Conservation (phyloP, 2,888 invertebrate species). For the Aethes cnicana region DNA sequence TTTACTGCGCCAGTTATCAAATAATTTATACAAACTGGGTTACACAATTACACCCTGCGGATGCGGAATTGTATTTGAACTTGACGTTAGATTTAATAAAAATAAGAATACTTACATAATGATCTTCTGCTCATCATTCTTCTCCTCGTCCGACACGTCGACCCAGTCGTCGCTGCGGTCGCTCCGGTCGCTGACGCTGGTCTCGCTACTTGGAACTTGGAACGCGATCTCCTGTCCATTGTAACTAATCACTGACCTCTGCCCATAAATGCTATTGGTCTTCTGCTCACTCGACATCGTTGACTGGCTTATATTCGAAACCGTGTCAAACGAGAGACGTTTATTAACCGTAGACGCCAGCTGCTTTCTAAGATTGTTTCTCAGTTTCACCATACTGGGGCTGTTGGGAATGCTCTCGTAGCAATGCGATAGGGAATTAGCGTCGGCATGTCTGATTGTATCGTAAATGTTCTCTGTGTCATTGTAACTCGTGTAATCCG, state of each 20-base stretch:
- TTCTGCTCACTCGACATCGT: conserved; percentile 83
- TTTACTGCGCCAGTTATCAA: neutral
- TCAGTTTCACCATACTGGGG: conserved; percentile 71
- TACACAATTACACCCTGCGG: conserved; percentile 4
- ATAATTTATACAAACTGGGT: neutral
- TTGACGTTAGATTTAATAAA: conserved; percentile 20
- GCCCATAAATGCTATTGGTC: conserved; percentile 84
- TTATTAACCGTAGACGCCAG: conserved; percentile 64
- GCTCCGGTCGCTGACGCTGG: conserved; percentile 82
- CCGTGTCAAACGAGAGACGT: conserved; percentile 70
- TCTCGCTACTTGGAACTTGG: conserved; percentile 81
- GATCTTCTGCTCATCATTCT: conserved; percentile 74
- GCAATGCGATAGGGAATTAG: conserved; percentile 77
- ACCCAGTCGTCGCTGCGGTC: conserved; percentile 86
- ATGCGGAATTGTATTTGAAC: conserved; percentile 9
- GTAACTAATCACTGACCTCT: conserved; percentile 74
- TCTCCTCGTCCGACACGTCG: conserved; percentile 83
- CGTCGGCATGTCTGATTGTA: conserved; percentile 82
- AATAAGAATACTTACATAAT: conserved; percentile 77
- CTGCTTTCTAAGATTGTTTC: conserved; percentile 65
- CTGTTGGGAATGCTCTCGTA: conserved; percentile 84
- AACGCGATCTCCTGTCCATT: conserved; percentile 77
- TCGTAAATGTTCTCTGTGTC: conserved; percentile 84
- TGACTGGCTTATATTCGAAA: conserved; percentile 77
- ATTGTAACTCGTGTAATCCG: conserved; percentile 69